Evolutionary conservation across 1,140 invertebrate genomes (phyloP).

Genomic region (Phocides pigmalion): DNA sequence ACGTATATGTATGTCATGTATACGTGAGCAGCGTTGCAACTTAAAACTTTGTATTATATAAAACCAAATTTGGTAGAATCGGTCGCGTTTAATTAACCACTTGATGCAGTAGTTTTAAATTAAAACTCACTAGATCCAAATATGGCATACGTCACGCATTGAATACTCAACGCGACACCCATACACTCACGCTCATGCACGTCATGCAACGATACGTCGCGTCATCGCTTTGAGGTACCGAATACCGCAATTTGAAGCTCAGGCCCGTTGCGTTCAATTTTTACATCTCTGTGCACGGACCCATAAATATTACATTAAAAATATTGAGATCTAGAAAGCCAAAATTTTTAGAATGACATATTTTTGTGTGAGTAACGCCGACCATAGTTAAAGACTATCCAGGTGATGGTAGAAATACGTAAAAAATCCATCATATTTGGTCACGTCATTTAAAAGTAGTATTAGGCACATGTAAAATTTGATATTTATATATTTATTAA

Average conservation of each 20-base stretch:
- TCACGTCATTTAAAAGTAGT: too few relatives aligned
- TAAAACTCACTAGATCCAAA: conserved; percentile 13
- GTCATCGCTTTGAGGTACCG: conserved; percentile 62
- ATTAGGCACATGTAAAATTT: too few relatives aligned
- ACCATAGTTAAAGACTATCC: too few relatives aligned
- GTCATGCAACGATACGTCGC: conserved; percentile 54
- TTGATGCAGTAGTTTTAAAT: conserved; percentile 10
- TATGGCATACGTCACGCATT: conserved; percentile 30
- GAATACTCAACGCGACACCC: conserved; percentile 33
- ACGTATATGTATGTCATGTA: too few relatives aligned
- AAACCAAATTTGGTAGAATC: not conserved
- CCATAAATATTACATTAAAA: too few relatives aligned
- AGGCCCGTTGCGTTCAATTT: conserved; percentile 26
- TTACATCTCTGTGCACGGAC: not conserved
- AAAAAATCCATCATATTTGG: too few relatives aligned
- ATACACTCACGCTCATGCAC: conserved; percentile 41
- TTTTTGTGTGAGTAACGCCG: too few relatives aligned
- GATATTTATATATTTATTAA: too few relatives aligned
- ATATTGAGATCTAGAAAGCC: too few relatives aligned
- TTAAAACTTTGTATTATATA: not conserved
- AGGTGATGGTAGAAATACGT: too few relatives aligned
- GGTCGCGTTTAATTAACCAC: conserved; percentile 13
- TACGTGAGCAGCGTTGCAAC: too few relatives aligned
- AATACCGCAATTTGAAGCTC: conserved; percentile 58
- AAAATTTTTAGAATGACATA: too few relatives aligned